These are phyloP conservation scores for Nettapus auritus DNA, from an alignment of 2,113 vertebrate species.

Conservation along the genomic window DNA sequence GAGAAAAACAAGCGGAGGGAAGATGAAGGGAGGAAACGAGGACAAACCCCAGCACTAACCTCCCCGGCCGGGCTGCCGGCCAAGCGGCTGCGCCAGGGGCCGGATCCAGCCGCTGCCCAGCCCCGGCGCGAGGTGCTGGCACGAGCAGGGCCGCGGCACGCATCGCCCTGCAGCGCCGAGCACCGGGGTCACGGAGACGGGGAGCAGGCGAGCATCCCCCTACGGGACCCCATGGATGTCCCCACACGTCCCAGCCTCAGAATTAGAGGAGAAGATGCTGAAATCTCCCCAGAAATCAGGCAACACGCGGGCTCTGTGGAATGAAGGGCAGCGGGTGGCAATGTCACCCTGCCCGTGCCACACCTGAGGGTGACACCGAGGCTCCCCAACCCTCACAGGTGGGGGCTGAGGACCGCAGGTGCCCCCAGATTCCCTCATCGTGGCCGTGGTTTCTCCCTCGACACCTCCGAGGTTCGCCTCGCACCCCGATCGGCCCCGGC, in stretches of 20 bases:
- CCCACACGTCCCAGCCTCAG: background rate
- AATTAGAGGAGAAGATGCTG: fast-evolving
- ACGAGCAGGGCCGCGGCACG: background rate
- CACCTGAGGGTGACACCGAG: background rate
- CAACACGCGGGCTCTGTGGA: too few species aligned
- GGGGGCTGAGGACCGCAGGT: too few species aligned
- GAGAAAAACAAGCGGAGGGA: background rate
- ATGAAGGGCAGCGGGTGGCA: background rate
- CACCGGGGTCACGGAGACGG: fast-evolving
- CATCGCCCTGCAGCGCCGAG: background rate
- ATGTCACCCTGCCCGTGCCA: background rate
- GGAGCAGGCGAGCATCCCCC: background rate
- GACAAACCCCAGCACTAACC: slow-evolving; percentile 54
- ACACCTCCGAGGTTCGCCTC: background rate
- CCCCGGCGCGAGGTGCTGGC: fast-evolving
- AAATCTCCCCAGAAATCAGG: background rate
- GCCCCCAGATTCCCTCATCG: too few species aligned
- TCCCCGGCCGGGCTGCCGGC: slow-evolving; percentile 25
- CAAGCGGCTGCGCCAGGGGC: background rate
- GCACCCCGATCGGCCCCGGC: background rate
- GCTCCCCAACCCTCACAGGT: background rate
- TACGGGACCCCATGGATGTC: fast-evolving
- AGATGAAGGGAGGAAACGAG: slow-evolving; percentile 33
- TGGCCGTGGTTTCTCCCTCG: too few species aligned
- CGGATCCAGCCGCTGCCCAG: background rate